Evolutionary conservation across 2,113 vertebrate species (phyloP), one percentile per base, ranked within the genome.

Genomic region (Apus apus): DNA sequence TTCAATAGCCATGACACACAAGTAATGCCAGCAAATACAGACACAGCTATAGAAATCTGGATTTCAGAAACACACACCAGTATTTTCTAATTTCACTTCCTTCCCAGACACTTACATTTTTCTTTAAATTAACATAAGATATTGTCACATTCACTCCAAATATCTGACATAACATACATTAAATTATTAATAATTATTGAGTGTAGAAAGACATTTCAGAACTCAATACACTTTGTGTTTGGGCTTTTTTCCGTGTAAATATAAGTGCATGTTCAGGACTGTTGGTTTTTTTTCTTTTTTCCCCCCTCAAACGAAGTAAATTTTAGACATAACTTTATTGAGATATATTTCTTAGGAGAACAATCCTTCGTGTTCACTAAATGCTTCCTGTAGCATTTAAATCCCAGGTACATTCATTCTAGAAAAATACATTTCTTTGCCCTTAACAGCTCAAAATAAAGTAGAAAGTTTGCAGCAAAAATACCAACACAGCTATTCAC

Each of bases 111-210:
- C 29, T 46, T 73, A 81, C 95, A 91, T 71, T 88, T 84, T 73
- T 75, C 36, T 85, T 96, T 82, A 85, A 87, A 84, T 93, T 88
- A 95, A 96, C 68, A 34, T 23, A 93, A 74, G 32, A 53, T 61
- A 80, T 50, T 30, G 34, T 30, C 23, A 87, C 30, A 88, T 78
- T 72, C 73, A 94, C 68, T 61, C 26, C 61, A 94, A 87, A 79
- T 17, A 9, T n/a, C 87, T 76, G 86, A 84, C 61, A 45, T 57
- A 95, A 95, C 71, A 91, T 94, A 75, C 30, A 46, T 70, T 78
- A 94, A 91, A 91, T 77, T 75, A 54, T 80, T 85, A 91, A 72
- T 70, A 94, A 40, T 97, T 97, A 96, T 91, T 97, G 93, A 94
- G 13, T 93, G 65, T 71, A 86, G 71, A 94, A 94, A 95, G 92